phyloP scores from a whole-genome alignment of 1,140 invertebrate species.

The Conus betulinus region DNA sequence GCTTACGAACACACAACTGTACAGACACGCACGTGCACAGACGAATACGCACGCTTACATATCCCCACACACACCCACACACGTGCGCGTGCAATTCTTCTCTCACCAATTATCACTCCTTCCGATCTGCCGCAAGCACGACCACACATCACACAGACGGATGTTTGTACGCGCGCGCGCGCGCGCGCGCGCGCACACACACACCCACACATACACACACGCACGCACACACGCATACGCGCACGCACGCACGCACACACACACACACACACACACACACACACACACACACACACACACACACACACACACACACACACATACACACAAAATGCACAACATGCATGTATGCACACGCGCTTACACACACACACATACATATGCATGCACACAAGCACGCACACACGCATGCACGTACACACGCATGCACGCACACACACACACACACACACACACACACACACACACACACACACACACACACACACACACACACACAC shows the following conservation, averaged over 20 bases:
- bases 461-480: neutral
- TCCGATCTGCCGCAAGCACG: too few species aligned
- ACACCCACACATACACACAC: neutral
- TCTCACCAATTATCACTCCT: too few species aligned
- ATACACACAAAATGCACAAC: neutral
- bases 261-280: neutral
- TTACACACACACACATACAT: neutral
- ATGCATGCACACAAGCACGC: neutral
- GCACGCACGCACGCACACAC: neutral
- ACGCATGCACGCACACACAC: neutral
- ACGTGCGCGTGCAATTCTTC: too few species aligned
- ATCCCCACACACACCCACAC: too few species aligned
- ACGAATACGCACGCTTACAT: neutral
- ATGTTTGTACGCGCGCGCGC: too few species aligned
- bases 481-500: slow-evolving; percentile 17
- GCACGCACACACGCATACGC: neutral
- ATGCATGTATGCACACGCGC: neutral
- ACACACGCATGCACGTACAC: neutral
- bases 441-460: neutral
- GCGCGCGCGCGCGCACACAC: neutral
- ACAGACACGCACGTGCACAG: neutral
- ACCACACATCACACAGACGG: too few species aligned
- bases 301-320: slow-evolving; percentile 7
- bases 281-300: neutral
- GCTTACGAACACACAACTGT: too few species aligned